Evolutionary conservation across 2,113 vertebrate genomes (phyloP).

Genomic region (Indri indri): DNA sequence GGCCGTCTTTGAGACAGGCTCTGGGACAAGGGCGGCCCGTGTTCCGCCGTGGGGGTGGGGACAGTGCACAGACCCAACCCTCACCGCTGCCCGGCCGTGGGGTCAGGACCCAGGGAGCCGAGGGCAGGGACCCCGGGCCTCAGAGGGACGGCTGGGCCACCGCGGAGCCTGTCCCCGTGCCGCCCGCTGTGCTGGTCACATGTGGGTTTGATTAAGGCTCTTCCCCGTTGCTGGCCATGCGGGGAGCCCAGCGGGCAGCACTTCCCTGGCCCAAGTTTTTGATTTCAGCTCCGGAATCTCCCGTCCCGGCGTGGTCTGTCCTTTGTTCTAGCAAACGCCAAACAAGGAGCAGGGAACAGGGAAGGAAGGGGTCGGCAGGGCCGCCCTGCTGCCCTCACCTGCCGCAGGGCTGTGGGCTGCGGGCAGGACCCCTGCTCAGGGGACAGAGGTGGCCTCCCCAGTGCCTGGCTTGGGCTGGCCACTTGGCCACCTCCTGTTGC

Average conservation of each 20-base stretch:
- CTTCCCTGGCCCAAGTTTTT: conserved; percentile 75
- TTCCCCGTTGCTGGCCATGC: conserved; percentile 16
- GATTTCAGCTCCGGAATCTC: conserved; percentile 70
- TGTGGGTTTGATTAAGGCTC: conserved; percentile 65
- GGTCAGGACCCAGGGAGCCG: background rate
- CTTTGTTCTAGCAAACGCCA: conserved; percentile 83
- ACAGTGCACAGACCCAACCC: background rate
- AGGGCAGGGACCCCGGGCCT: background rate
- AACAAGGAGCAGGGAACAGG: background rate
- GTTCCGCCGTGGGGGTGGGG: background rate
- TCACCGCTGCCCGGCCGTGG: background rate
- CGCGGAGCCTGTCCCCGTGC: accelerated
- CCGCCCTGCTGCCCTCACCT: background rate
- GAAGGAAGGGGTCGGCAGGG: background rate
- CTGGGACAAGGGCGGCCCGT: background rate
- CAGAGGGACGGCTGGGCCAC: background rate
- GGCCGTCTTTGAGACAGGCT: background rate
- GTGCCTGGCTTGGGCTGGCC: background rate
- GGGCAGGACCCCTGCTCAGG: background rate
- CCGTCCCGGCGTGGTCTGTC: conserved; percentile 64
- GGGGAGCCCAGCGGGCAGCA: background rate
- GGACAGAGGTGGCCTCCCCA: background rate
- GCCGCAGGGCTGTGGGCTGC: accelerated
- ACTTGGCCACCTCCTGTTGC: background rate
- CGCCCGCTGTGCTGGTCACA: background rate